Conservation (phyloP, 2,888 invertebrate genomes). For the Thymelicus lineola region DNA sequence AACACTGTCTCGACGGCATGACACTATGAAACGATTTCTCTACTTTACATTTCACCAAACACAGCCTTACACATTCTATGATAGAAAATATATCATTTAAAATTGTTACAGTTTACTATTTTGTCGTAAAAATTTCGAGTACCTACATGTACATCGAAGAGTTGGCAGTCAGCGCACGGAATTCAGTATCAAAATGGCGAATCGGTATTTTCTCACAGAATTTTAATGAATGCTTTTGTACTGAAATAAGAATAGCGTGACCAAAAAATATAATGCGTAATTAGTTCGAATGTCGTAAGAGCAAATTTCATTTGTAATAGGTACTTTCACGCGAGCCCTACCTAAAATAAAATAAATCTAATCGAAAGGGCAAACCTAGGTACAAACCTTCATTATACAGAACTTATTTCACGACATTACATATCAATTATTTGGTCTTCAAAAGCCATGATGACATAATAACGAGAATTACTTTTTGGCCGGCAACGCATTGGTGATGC, state of each 20-base stretch:
- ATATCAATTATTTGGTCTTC: too few relatives aligned
- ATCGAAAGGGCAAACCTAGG: too few relatives aligned
- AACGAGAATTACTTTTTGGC: too few relatives aligned
- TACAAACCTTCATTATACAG: too few relatives aligned
- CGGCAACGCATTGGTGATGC: too few relatives aligned
- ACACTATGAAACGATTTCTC: too few relatives aligned
- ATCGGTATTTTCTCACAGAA: not conserved
- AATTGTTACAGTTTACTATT: not conserved
- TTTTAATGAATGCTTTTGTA: conserved; percentile 1
- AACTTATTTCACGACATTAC: too few relatives aligned
- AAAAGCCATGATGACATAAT: too few relatives aligned
- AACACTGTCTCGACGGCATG: too few relatives aligned
- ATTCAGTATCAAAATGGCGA: not conserved
- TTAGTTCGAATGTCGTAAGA: conserved; percentile 1
- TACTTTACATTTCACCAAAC: too few relatives aligned
- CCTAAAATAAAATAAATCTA: not conserved
- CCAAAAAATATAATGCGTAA: not conserved
- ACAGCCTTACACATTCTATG: too few relatives aligned
- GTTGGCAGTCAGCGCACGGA: not conserved
- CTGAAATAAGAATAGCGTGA: not conserved
- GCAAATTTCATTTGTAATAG: not conserved
- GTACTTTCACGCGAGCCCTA: not conserved
- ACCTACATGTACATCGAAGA: not conserved
- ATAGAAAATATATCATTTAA: not conserved
- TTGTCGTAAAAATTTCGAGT: not conserved